Evolutionary conservation across 1,140 invertebrate genomes (phyloP), one percentile per base, ranked within the genome.

Genomic region (Heliconius melpomene): DNA sequence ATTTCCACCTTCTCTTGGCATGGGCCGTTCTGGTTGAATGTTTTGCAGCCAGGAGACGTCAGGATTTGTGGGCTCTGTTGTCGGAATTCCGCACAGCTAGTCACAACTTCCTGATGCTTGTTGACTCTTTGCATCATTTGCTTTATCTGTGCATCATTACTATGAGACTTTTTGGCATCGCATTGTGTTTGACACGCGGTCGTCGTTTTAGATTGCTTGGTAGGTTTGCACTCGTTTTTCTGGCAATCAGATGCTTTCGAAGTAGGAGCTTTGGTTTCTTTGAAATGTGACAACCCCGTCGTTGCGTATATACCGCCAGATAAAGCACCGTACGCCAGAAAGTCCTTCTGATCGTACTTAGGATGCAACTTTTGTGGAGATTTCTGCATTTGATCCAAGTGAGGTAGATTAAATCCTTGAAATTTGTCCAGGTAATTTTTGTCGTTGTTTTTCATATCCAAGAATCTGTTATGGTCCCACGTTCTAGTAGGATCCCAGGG

Each of bases 401-500:
- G 95, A 1, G 95, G 93, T 0, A 96, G 85, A 80, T 96, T 95
- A 78, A 95, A 95, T 13, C 95, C 89, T 79, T 93, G 91, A 74
- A 95, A 95, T 80, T 95, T 95, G 54, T 95, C 94, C 18, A 94
- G 83, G 78, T 95, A 94, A 78, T 90, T 95, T 79, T 95, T 95
- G 54, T 95, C 94, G 32, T 89, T 90, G 79, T 91, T 94, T 80
- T 94, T 93, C 82, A 95, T 90, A 70, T 95, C 93, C 16, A 94
- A 83, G 81, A 94, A 94, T 74, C 94, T 86, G 77, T 93, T 94
- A 71, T 92, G 94, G 40, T 95, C 94, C 94, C 94, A 95, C 0
- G 93, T 91, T 36, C 89, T 87, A 50, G 95, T 92, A 5, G 89
- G 91, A 78, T 96, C 95, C 96, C 96, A 96, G 7, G 95, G 94